phyloP scores from a whole-genome alignment of 2,888 invertebrate species.

The Calliopum simillimum region DNA sequence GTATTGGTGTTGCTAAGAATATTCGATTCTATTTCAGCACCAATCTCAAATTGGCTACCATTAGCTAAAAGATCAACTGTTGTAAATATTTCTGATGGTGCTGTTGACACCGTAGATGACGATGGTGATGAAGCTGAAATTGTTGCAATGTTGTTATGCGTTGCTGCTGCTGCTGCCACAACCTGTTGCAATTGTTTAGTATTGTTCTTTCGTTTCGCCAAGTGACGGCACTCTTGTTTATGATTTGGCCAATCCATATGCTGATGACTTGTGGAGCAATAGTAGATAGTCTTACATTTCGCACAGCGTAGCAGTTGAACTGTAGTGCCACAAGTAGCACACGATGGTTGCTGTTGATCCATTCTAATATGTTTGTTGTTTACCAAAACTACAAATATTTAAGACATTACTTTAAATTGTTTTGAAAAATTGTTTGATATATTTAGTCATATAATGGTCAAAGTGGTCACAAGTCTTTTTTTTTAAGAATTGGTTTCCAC shows the following conservation, averaged over 20 bases:
- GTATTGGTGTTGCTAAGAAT: too few species aligned
- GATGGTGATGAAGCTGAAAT: conserved; percentile 22
- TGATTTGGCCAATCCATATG: conserved; percentile 83
- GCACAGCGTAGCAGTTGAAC: conserved; percentile 75
- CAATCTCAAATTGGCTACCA: not conserved
- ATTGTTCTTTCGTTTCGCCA: conserved; percentile 60
- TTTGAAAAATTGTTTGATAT: too few species aligned
- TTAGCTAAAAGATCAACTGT: not conserved
- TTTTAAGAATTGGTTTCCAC: too few species aligned
- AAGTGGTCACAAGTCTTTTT: too few species aligned
- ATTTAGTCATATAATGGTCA: too few species aligned
- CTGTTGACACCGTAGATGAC: conserved; percentile 1
- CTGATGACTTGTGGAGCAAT: conserved; percentile 85
- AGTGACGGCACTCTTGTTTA: conserved; percentile 72
- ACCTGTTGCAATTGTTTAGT: conserved; percentile 54
- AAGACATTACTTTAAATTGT: too few species aligned
- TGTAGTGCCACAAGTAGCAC: conserved; percentile 61
- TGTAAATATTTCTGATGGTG: not conserved
- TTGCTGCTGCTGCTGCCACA: conserved; percentile 52
- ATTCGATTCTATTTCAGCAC: not conserved
- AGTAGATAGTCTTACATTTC: conserved; percentile 79
- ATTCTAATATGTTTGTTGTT: conserved; percentile 35
- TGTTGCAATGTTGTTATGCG: conserved; percentile 46
- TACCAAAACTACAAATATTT: too few species aligned
- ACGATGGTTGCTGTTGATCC: conserved; percentile 50